A percentile compares a stretch with the other conserved stretches of the same genome.
Conservation (phyloP, 2,797 vertebrate genomes). For the Tympanoctomys barrerae region DNA sequence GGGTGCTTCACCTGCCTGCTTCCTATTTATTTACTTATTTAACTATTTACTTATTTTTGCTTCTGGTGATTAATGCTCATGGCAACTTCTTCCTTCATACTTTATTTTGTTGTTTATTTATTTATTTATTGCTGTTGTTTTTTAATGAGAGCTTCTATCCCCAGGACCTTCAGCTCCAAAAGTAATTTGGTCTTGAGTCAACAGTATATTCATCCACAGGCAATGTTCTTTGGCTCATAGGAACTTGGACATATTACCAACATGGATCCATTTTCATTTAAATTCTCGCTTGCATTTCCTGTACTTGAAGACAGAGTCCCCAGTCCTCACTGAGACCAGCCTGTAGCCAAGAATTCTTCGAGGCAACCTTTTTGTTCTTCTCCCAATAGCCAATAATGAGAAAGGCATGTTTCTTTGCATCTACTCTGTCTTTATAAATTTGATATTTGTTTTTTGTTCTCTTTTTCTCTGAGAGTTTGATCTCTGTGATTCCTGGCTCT, state of each 20-base stretch:
- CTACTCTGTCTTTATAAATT: not conserved
- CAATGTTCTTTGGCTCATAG: not conserved
- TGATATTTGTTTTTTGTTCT: constrained; percentile 1
- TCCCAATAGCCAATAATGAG: constrained; percentile 41
- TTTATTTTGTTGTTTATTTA: not conserved
- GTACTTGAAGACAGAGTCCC: not conserved
- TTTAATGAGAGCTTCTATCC: not conserved
- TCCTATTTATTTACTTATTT: not conserved
- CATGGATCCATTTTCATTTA: constrained; percentile 23
- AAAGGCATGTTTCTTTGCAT: constrained; percentile 33
- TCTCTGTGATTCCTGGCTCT: not conserved
- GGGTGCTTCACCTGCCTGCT: not conserved
- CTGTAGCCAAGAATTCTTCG: constrained; percentile 56
- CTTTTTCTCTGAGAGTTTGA: not conserved
- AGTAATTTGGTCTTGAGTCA: constrained; percentile 24
- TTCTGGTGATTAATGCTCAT: not conserved
- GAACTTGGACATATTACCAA: not conserved
- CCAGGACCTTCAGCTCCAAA: constrained; percentile 28
- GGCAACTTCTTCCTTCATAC: not conserved
- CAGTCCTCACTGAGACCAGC: constrained; percentile 21
- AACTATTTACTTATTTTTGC: not conserved
- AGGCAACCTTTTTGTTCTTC: not conserved
- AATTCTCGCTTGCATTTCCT: constrained; percentile 37
- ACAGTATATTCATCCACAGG: constrained; percentile 10
- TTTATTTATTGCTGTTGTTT: not conserved